A percentile compares a stretch with the other conserved stretches of the same genome.
Evolutionary conservation across 1,140 invertebrate species (phyloP).

Genomic region (Samia ricini): DNA sequence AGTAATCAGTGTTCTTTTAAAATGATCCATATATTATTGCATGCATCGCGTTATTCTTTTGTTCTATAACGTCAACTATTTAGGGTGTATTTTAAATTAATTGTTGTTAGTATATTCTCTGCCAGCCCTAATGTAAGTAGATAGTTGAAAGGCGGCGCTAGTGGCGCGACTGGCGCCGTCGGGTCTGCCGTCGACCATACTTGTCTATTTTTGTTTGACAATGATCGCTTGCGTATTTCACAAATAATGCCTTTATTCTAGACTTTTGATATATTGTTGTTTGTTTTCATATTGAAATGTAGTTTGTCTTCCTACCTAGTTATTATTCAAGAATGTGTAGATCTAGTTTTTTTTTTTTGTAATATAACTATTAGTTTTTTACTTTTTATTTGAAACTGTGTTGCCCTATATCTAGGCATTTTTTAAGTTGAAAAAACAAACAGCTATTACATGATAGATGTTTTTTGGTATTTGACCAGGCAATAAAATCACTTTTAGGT

Average conservation of each 20-base stretch:
- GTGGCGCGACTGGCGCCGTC: conserved; percentile 17
- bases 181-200: conserved; percentile 19
- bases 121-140: neutral
- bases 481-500: too few relatives aligned
- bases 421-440: too few relatives aligned
- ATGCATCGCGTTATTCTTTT: neutral
- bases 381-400: too few relatives aligned
- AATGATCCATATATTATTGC: neutral
- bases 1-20: too few relatives aligned
- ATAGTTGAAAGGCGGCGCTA: conserved; percentile 3
- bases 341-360: too few relatives aligned
- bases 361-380: too few relatives aligned
- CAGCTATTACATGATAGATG: too few relatives aligned
- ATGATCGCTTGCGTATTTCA: conserved; percentile 8
- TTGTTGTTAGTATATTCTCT: neutral
- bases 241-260: conserved; percentile 10
- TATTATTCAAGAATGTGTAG: too few relatives aligned
- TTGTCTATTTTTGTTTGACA: conserved; percentile 22
- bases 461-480: too few relatives aligned
- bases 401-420: too few relatives aligned
- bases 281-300: neutral
- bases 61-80: neutral
- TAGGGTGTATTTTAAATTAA: neutral
- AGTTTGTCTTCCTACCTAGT: too few relatives aligned
- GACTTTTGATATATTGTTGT: neutral